phyloP scores from a whole-genome alignment of 2,113 vertebrate species.

The Atlantisia rogersi region DNA sequence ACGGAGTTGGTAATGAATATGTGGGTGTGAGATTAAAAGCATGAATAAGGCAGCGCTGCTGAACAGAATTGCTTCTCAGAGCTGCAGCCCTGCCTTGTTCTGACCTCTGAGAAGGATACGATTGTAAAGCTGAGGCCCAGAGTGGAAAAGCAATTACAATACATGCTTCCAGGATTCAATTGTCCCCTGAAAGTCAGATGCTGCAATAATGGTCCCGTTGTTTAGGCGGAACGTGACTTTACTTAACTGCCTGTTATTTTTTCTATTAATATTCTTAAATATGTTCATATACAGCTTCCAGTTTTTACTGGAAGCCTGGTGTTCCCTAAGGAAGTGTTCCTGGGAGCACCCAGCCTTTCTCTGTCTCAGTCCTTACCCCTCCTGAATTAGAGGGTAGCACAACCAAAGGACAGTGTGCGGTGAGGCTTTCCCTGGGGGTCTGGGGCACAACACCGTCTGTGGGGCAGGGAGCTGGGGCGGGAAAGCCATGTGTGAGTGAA shows the following conservation, averaged over 20 bases:
- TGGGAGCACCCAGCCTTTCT: not conserved
- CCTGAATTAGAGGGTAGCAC: too few relatives aligned
- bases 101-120: constrained; percentile 72
- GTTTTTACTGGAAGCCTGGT: not conserved
- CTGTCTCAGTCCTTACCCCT: not conserved
- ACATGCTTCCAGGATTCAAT: constrained; percentile 3
- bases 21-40: constrained; percentile 68
- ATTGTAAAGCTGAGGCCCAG: not conserved
- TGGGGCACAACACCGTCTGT: fast-evolving
- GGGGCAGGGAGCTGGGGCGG: not conserved
- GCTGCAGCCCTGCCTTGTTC: constrained; percentile 4
- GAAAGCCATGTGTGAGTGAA: not conserved
- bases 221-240: constrained; percentile 23
- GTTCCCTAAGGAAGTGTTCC: not conserved
- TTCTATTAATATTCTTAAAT: not conserved
- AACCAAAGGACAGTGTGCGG: too few relatives aligned
- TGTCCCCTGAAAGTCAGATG: constrained; percentile 39
- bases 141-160: constrained; percentile 43
- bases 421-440: not conserved
- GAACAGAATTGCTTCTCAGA: constrained; percentile 16
- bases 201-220: not conserved
- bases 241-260: not conserved
- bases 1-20: constrained; percentile 21
- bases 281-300: not conserved
- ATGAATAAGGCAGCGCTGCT: constrained; percentile 34